phyloP scores from a whole-genome alignment of 2,797 vertebrate genomes.

The Hydrophis major region DNA sequence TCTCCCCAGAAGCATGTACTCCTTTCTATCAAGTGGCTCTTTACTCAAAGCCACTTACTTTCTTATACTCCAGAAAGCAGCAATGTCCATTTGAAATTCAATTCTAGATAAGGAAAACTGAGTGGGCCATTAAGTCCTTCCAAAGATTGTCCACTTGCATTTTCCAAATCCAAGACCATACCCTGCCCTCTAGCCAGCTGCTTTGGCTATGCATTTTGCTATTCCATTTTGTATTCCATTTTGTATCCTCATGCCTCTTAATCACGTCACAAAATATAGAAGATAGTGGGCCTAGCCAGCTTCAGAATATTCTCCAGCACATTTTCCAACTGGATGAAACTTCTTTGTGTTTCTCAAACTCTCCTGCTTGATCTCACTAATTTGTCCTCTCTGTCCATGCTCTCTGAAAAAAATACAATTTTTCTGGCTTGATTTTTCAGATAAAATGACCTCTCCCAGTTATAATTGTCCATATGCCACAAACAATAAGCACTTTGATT shows the following conservation, averaged over 20 bases:
- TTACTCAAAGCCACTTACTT: background rate
- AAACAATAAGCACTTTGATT: background rate
- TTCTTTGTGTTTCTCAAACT: background rate
- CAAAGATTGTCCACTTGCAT: background rate
- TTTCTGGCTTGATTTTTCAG: background rate
- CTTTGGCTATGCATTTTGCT: background rate
- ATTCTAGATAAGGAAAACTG: background rate
- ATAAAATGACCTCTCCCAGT: background rate
- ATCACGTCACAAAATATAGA: background rate
- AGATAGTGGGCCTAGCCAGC: background rate
- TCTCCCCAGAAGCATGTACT: background rate
- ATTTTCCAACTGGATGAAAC: background rate
- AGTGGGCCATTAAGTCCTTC: background rate
- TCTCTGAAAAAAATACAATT: background rate
- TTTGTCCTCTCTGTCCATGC: background rate
- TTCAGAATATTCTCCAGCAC: background rate
- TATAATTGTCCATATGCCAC: background rate
- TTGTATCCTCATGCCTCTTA: background rate
- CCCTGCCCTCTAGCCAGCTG: background rate
- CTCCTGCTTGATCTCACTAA: background rate
- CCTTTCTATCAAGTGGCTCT: background rate
- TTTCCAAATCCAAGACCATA: background rate
- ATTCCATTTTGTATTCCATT: background rate
- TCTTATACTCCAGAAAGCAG: background rate
- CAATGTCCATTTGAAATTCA: background rate